Base-by-base conservation (phyloP, 2,113 vertebrate genomes). In the Lophotis ruficrista region DNA sequence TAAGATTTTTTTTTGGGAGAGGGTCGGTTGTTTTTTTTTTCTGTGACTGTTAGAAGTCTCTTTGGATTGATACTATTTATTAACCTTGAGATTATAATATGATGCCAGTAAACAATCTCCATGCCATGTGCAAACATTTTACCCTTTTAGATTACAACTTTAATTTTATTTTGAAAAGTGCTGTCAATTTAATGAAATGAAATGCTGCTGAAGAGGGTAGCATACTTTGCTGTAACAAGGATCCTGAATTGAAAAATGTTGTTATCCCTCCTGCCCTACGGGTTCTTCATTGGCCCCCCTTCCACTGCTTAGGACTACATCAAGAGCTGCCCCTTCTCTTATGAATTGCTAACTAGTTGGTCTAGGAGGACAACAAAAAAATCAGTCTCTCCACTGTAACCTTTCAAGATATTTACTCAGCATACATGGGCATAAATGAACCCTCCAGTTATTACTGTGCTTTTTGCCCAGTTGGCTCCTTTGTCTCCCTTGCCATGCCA, bases 1-100 rank as follows among this genome's bases (percentile, higher is more conserved):
- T 3, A 51, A 28, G 8, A 68, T 58, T 64, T 76, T 60, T 9
- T 76, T 60, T 8, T 4, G 1, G 31, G 12, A 12, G 12, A 70
- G 31, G 10, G 7, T 48, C 0, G 0, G 9, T 61, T 30, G 22
- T 43, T n/a, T n/a, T n/a, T 58, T 31, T 79, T 77, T 71, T 25
- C 17, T 37, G 12, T 45, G 31, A 76, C 47, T 89, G n/a, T 62
- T 58, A 81, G 75, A 79, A 61, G 16, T 61, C 22, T 57, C 12
- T 81, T 85, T 37, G 33, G 30, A 75, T 38, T 81, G 10, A 21
- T 83, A 64, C 10, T 80, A 72, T 47, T 86, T 25, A 56, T 47
- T 83, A 22, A 64, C 14, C 4, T 68, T 51, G 43, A 90, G 57
- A 45, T 50, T 62, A 57, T 35, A 85, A 35, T 10, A 38, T 16